Evolutionary conservation across 2,888 invertebrate genomes (phyloP), one percentile per base, ranked within the genome.

Genomic region (Acrocera orbiculus): DNA sequence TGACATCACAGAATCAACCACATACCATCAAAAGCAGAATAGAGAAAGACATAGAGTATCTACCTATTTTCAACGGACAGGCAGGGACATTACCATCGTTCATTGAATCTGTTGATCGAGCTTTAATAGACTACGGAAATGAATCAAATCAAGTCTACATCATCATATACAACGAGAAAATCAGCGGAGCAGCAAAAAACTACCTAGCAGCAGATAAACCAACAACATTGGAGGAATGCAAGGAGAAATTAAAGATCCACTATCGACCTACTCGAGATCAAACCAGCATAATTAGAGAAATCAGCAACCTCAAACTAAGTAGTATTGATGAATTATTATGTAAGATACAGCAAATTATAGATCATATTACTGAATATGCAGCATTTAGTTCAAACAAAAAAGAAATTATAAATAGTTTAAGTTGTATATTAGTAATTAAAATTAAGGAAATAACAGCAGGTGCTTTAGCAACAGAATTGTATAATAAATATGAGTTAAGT

Each of bases 311-410:
- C 10, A 30, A 29, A 17, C 19, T 36, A 36, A 27, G 11, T 31
- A 27, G 27, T 9, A 23, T 35, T n/a, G 16, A 8, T 27, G 27
- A 35, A 22, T 31, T 36, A 24, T 19, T 36, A 28, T 17, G 24
- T 36, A 32, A 36, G 16, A 19, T 32, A 19, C 32, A 27, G 28
- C 13, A 36, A 28, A 32, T 36, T 32, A 28, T 33, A 2, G 30
- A 30, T 26, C 16, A 27, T 22, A 30, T 29, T 13, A 33, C 32
- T n/a, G 36, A 37, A 33, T 33, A 33, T 25, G 32, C 36, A 36
- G 20, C 32, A 5, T 33, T 36, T 24, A 32, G 28, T 32, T 7
- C 16, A 23, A 36, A 36, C 17, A 16, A 27, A 10, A 23, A 16
- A 27, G 23, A 36, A 11, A 29, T 26, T 13, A 29, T 22, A 25